phyloP scores from a whole-genome alignment of 2,113 vertebrate genomes.

The Macrotus californicus region DNA sequence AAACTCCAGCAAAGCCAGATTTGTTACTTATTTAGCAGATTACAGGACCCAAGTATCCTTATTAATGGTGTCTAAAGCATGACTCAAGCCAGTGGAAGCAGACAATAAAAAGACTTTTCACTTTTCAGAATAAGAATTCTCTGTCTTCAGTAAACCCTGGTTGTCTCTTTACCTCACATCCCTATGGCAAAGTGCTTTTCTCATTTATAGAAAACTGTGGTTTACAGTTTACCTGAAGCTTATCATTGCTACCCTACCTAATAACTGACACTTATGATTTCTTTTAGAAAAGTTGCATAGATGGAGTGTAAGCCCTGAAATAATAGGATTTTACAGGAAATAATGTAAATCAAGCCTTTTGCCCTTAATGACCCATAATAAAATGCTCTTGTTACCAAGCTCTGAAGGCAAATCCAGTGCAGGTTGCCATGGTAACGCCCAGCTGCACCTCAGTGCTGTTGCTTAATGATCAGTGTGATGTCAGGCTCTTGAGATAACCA shows the following conservation, averaged over 20 bases:
- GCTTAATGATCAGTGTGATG: conserved; percentile 67
- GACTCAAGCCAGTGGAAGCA: not conserved
- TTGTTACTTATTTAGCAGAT: not conserved
- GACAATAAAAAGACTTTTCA: not conserved
- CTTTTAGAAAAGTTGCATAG: not conserved
- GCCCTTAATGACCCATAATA: conserved; percentile 68
- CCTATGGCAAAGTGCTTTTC: not conserved
- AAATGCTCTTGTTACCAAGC: conserved; percentile 60
- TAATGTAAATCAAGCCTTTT: conserved; percentile 62
- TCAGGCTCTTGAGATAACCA: conserved; percentile 60
- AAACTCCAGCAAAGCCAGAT: not conserved
- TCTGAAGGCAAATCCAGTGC: not conserved
- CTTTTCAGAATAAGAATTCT: conserved; percentile 13
- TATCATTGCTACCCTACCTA: not conserved
- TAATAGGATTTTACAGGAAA: conserved; percentile 61
- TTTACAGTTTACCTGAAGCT: not conserved
- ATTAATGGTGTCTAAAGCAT: not conserved
- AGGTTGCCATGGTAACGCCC: conserved; percentile 61
- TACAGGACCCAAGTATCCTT: not conserved
- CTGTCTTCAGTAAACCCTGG: not conserved
- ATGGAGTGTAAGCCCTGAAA: conserved; percentile 34
- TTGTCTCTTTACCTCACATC: not conserved
- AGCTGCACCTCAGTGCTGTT: conserved; percentile 7
- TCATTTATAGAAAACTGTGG: not conserved
- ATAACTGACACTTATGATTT: not conserved